Evolutionary conservation across 2,797 vertebrate species (phyloP), one percentile per base, ranked within the genome.

Genomic region (Danio choprae): DNA sequence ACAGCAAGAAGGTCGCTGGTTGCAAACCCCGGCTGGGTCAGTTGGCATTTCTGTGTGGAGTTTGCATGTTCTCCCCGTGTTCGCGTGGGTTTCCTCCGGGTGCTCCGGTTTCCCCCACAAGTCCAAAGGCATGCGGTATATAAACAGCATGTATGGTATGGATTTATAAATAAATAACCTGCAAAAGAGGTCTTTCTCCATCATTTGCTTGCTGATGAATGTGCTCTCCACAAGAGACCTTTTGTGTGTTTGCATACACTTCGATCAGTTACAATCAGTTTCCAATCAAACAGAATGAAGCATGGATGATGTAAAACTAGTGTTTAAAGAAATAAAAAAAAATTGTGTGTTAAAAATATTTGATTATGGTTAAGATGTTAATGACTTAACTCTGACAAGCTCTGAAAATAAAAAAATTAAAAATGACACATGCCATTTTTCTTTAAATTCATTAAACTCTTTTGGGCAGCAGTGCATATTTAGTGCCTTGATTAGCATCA

Each of bases 401-500:
- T 6, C 36, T 18, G 18, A 67, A 46, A 29, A 29, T 1, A 16
- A 46, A 41, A 18, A 46, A 18, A 18, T 6, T n/a, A 44, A 3
- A 67, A 3, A 16, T 16, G 5, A 9, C 36, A 7, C 43, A 46
- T 67, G 10, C 0, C n/a, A 58, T 59, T 16, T 58, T 2, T 10
- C 40, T 55, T 11, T 0, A 41, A 43, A 41, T 44, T 4, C 12
- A 38, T 50, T 51, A 58, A 72, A 43, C 3, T 5, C 16, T 18
- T 48, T 41, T 50, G 72, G 79, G 53, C 29, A 20, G 56, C 4
- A 41, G 29, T 46, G 29, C 62, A 15, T 77, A 15, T 77, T 48
- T 55, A 18, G 18, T 60, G 65, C 73, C 43, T 74, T 55, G 22
- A 74, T 79, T 79, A 74, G 48, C 48, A 18, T 15, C 13, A 44